phyloP scores from a whole-genome alignment of 2,888 invertebrate species.

The Agrochola macilenta region DNA sequence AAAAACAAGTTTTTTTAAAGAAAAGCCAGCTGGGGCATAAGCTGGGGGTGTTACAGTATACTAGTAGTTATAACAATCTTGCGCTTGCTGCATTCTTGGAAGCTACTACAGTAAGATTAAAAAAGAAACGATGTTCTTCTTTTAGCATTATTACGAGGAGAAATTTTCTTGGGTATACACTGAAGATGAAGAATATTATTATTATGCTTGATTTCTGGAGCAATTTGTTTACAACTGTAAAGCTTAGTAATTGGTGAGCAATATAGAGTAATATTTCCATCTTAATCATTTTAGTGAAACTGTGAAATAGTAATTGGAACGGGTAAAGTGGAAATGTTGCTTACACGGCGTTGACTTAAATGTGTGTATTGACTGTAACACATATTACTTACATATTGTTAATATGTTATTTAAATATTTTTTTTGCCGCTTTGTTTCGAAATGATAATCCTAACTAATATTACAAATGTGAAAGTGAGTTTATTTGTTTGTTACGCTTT shows the following conservation, averaged over 20 bases:
- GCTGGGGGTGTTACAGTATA: neutral
- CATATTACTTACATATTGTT: neutral
- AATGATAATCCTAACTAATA: no score
- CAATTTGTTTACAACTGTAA: neutral
- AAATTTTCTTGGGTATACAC: neutral
- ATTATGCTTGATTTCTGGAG: neutral
- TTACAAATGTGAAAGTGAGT: no score
- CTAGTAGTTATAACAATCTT: constrained; percentile 17
- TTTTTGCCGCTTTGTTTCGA: no score
- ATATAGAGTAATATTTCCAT: neutral
- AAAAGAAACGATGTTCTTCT: constrained; percentile 2
- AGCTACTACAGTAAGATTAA: constrained; percentile 3
- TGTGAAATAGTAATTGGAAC: neutral
- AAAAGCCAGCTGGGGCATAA: constrained; percentile 4
- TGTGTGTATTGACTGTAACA: neutral
- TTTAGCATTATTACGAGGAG: neutral
- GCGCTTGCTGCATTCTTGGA: constrained; percentile 1
- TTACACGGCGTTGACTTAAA: neutral
- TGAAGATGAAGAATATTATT: neutral
- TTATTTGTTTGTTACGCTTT: no score
- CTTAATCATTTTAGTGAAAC: neutral
- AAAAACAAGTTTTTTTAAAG: constrained; percentile 5
- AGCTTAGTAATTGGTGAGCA: neutral
- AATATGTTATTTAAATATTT: neutral
- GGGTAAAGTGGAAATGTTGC: neutral